Evolutionary conservation across 2,888 invertebrate genomes (phyloP).

Genomic region (Gortyna flavago): DNA sequence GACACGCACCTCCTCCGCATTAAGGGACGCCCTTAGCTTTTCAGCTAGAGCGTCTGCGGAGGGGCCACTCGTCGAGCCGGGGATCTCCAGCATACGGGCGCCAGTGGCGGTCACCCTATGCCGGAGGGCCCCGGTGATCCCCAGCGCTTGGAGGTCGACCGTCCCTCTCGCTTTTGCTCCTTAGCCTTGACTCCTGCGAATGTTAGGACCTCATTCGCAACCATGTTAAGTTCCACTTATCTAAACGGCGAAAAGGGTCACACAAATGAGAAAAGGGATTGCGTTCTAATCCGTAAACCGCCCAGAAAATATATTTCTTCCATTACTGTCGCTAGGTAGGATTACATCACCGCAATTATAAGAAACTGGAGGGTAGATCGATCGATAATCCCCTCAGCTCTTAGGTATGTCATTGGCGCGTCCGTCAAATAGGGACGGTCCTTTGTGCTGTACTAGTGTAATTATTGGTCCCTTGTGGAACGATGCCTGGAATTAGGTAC

Average conservation of each 20-base stretch:
- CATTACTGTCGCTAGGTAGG: constrained; percentile 25
- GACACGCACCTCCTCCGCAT: too few relatives aligned
- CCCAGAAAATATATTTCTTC: constrained; percentile 40
- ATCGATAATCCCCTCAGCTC: constrained; percentile 55
- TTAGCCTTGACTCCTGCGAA: background rate
- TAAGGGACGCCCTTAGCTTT: too few relatives aligned
- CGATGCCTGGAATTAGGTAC: background rate
- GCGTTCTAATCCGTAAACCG: constrained; percentile 30
- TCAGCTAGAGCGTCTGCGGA: too few relatives aligned
- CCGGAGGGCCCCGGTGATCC: too few relatives aligned
- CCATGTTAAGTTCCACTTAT: constrained; percentile 23
- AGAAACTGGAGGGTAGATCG: constrained; percentile 38
- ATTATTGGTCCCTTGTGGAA: constrained; percentile 22
- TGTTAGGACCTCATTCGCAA: background rate
- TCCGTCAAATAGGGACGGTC: constrained; percentile 31
- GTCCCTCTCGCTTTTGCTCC: too few relatives aligned
- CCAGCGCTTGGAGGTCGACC: too few relatives aligned
- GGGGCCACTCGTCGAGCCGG: too few relatives aligned
- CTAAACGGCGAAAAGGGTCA: constrained; percentile 23
- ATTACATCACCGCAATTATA: constrained; percentile 52
- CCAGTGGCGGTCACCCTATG: too few relatives aligned
- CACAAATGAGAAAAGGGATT: constrained; percentile 29
- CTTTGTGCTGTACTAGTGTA: constrained; percentile 27
- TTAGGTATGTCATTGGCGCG: constrained; percentile 39
- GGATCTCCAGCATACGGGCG: too few relatives aligned